Conservation (phyloP, 1,140 invertebrate genomes). For the Melitaea cinxia region DNA sequence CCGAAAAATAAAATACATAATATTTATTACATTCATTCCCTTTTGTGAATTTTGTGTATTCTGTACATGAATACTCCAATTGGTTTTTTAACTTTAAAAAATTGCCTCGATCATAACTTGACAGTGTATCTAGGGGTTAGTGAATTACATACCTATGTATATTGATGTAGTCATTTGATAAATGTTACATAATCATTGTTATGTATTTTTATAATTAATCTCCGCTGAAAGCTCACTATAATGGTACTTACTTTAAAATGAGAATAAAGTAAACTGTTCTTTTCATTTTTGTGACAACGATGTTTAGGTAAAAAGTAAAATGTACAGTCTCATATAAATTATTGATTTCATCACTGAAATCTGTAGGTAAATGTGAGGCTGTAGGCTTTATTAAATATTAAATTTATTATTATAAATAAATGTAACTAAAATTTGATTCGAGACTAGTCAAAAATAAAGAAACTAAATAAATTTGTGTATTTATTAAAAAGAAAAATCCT, state of each 20-base stretch:
- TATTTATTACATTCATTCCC: too few species aligned
- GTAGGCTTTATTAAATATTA: constrained; percentile 8
- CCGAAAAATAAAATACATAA: too few species aligned
- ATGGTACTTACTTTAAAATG: constrained; percentile 20
- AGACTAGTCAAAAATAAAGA: constrained; percentile 72
- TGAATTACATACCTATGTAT: constrained; percentile 21
- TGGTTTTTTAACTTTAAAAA: too few species aligned
- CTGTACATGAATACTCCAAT: too few species aligned
- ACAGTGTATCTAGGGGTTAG: constrained; percentile 24
- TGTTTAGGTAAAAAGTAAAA: constrained; percentile 16
- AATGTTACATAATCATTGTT: constrained; percentile 16
- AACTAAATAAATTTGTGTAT: constrained; percentile 40
- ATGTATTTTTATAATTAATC: constrained; percentile 5
- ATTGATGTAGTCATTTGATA: constrained; percentile 14
- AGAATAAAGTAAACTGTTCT: constrained; percentile 16
- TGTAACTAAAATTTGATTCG: constrained; percentile 54
- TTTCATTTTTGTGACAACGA: constrained; percentile 20
- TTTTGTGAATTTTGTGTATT: too few species aligned
- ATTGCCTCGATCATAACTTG: neutral
- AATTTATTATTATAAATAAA: constrained; percentile 17
- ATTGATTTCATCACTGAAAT: neutral
- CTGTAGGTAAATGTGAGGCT: constrained; percentile 21
- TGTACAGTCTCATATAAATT: constrained; percentile 10
- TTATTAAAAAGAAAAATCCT: constrained; percentile 18
- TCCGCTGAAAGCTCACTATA: constrained; percentile 14